Evolutionary conservation across 1,140 invertebrate genomes (phyloP), one percentile per base, ranked within the genome.

Genomic region (Heliconius hewitsoni): DNA sequence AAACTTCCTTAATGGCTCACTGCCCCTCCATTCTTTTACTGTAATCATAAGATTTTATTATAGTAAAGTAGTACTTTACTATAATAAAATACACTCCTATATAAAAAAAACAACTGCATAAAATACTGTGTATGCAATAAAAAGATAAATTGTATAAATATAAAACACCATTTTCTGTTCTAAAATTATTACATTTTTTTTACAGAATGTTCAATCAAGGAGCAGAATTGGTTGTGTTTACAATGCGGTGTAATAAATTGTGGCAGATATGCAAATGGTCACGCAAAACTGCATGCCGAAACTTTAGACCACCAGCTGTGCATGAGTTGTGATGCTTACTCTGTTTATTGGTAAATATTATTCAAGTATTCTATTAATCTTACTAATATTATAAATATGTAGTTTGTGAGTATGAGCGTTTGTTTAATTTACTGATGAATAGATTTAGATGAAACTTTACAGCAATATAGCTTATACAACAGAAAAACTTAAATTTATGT

Each of bases 191-290:
- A 13, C 4, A n/a, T n/a, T 11, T 42, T 42, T 72, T 39, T 34
- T 6, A 27, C 91, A 98, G 97, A 96, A 91, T 97, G 97, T 91
- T 95, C 95, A 76, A 96, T 96, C 66, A 92, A 95, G 78, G 96
- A 96, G 81, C 97, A 96, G 92, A 96, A 96, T 73, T 97, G 97
- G 97, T 94, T 98, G 80, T 98, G 97, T 89, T 91, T 97, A 76
- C 95, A 96, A 79, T 98, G 97, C 93, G 97, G 97, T 8, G 92
- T 95, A 18, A 94, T 97, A 57, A 96, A 97, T 84, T 98, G 97
- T 95, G 97, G 97, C 74, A 96, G 97, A 78, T 98, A 97, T 93
- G 95, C 97, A 23, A 97, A 96, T 87, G 97, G 96, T 30, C 97
- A 98, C 95, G 97, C 97, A 73, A 96, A 97, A 85, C 90, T 95